phyloP scores from a whole-genome alignment of 1,140 invertebrate species.

The Bombus consobrinus region DNA sequence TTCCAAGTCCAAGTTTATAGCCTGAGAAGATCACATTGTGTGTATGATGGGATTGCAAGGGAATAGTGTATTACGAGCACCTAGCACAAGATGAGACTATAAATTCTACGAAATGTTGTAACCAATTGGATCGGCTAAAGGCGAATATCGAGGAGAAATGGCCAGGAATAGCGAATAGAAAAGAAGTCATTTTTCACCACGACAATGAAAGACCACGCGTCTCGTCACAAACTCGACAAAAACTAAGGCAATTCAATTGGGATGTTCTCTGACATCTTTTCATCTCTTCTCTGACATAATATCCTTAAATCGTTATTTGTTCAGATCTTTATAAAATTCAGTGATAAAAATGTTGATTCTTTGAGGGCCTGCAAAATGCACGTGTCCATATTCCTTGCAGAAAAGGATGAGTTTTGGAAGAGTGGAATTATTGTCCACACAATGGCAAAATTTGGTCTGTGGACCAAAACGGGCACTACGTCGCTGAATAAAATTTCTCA shows the following conservation, averaged over 20 bases:
- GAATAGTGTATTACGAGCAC: no score
- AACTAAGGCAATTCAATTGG: no score
- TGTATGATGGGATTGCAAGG: no score
- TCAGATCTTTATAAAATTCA: neutral
- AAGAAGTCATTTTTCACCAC: no score
- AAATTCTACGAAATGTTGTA: neutral
- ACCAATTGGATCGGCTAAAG: neutral
- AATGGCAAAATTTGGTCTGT: neutral
- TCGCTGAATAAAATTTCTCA: neutral
- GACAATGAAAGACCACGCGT: no score
- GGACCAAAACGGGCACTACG: no score
- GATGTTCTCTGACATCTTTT: no score
- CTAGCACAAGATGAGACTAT: neutral
- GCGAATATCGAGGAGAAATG: neutral
- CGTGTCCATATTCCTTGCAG: accelerated
- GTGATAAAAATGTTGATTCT: neutral
- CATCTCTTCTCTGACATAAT: no score
- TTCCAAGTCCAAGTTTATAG: no score
- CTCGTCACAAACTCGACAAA: no score
- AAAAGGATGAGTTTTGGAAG: neutral
- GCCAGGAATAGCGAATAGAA: no score
- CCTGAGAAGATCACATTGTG: neutral
- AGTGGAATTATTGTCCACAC: neutral
- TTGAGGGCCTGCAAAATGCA: neutral
- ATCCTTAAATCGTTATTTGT: neutral